These are phyloP conservation scores for Saccostrea glomerata DNA, from an alignment of 1,140 invertebrate genomes.

Conservation along the genomic window DNA sequence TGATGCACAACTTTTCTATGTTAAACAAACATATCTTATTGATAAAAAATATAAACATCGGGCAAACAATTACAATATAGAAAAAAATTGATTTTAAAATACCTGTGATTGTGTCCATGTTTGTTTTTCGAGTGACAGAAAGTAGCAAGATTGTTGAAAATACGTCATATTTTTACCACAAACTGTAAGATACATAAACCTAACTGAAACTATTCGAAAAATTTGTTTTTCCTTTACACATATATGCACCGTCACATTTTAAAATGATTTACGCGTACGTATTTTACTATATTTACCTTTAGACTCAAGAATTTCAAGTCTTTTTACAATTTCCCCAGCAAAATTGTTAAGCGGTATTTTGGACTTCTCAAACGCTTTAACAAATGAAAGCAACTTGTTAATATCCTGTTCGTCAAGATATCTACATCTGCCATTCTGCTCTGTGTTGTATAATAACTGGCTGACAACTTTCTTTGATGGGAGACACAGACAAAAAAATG, in stretches of 20 bases:
- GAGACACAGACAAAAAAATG: not conserved
- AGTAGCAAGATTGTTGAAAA: not conserved
- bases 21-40: not conserved
- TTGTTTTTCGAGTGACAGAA: not conserved
- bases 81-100: not conserved
- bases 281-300: not conserved
- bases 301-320: not conserved
- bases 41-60: not conserved
- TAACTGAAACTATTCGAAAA: no score
- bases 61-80: no score
- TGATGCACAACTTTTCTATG: not conserved
- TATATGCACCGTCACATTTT: no score
- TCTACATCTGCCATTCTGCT: not conserved
- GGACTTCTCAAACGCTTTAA: not conserved
- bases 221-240: no score
- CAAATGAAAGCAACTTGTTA: not conserved
- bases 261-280: no score
- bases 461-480: not conserved
- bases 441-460: not conserved
- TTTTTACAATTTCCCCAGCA: not conserved
- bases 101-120: not conserved
- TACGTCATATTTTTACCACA: not conserved
- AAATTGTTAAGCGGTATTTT: not conserved
- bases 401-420: not conserved
- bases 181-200: not conserved